Evolutionary conservation across 2,113 vertebrate genomes (phyloP).

Genomic region (Datnioides undecimradiatus): DNA sequence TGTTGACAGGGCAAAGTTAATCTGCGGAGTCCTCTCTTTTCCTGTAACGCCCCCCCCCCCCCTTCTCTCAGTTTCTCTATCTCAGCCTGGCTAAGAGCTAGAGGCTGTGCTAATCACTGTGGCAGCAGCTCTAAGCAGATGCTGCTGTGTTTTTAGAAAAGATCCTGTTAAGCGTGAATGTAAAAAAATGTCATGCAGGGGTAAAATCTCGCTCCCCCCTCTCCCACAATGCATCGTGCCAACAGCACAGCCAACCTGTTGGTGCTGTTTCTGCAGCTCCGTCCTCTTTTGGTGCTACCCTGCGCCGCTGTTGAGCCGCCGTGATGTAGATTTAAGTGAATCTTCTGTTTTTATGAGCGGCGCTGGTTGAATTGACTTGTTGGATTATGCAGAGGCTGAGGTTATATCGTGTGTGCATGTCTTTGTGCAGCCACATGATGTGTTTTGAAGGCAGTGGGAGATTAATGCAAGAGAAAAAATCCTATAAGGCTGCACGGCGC

Average conservation of each 20-base stretch:
- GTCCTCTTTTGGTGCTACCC: not conserved
- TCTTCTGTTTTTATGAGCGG: conserved; percentile 54
- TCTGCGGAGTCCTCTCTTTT: conserved; percentile 28
- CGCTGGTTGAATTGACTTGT: conserved; percentile 56
- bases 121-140: conserved; percentile 68
- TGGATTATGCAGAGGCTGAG: conserved; percentile 60
- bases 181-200: conserved; percentile 53
- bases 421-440: conserved; percentile 55
- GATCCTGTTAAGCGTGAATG: conserved; percentile 73
- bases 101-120: conserved; percentile 65
- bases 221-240: conserved; percentile 10
- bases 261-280: conserved; percentile 4
- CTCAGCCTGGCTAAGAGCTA: conserved; percentile 49
- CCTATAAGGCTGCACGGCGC: conserved; percentile 41
- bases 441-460: conserved; percentile 59
- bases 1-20: conserved; percentile 56
- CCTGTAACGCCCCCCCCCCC: conserved; percentile 8
- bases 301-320: conserved; percentile 18
- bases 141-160: conserved; percentile 72
- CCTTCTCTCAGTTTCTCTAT: conserved; percentile 19
- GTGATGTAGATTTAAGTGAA: conserved; percentile 49
- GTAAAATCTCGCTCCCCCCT: conserved; percentile 45
- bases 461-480: conserved; percentile 72
- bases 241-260: conserved; percentile 9
- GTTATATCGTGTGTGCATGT: conserved; percentile 46